Percentiles rank a stretch among this genome's conserved stretches.
These are phyloP conservation scores for Drosophila serrata DNA, from an alignment of 1,140 invertebrate genomes.

Conservation along the genomic window DNA sequence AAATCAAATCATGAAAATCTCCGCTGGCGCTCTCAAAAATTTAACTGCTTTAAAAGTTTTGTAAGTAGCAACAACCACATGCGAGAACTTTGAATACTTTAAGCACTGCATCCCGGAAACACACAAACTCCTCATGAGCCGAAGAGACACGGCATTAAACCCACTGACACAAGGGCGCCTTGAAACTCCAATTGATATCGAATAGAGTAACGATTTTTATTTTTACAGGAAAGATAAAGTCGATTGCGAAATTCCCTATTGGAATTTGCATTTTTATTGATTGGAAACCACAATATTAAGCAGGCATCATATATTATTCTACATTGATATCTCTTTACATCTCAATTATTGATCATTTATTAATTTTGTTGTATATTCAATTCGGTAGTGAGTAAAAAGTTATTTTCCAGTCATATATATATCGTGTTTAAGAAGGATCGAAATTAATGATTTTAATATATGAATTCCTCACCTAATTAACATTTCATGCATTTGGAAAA, in stretches of 20 bases:
- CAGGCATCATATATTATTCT: no score
- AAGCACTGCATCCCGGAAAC: slow-evolving; percentile 56
- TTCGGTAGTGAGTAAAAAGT: no score
- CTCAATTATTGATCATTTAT: no score
- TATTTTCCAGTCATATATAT: no score
- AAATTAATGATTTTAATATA: no score
- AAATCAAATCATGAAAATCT: slow-evolving; percentile 89
- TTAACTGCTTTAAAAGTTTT: slow-evolving; percentile 89
- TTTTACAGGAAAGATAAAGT: not conserved
- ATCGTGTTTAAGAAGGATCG: no score
- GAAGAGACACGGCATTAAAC: slow-evolving; percentile 24
- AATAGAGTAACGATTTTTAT: slow-evolving; percentile 17
- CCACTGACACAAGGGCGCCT: slow-evolving; percentile 36
- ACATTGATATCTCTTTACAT: no score
- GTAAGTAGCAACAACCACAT: slow-evolving; percentile 87
- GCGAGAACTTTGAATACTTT: slow-evolving; percentile 62
- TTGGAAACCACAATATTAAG: not conserved
- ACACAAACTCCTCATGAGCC: slow-evolving; percentile 32
- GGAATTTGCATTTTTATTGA: not conserved
- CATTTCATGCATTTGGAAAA: no score
- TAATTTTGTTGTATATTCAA: no score
- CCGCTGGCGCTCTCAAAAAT: slow-evolving; percentile 88
- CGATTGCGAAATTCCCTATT: slow-evolving; percentile 21
- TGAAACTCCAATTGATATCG: slow-evolving; percentile 70
- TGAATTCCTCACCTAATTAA: no score